These are phyloP conservation scores for Nilaparvata lugens DNA, from an alignment of 1,140 invertebrate species.

Conservation along the genomic window DNA sequence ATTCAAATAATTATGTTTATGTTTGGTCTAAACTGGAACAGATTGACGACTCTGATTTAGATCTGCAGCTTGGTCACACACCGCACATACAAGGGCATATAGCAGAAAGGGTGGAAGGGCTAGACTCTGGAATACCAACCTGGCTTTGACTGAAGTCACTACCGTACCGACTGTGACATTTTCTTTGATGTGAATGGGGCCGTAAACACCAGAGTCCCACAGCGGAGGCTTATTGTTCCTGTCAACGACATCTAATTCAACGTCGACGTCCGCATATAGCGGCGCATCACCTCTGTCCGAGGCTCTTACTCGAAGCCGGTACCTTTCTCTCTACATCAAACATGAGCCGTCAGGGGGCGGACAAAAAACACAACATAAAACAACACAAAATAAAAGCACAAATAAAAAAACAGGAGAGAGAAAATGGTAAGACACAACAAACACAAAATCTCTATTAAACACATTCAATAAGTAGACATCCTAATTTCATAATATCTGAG, in stretches of 20 bases:
- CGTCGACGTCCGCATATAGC: conserved; percentile 86
- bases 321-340: conserved; percentile 75
- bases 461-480: neutral
- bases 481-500: no score
- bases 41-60: no score
- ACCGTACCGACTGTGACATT: conserved; percentile 95
- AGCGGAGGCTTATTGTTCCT: conserved; percentile 95
- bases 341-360: conserved; percentile 34
- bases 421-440: conserved; percentile 24
- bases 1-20: no score
- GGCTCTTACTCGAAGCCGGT: conserved; percentile 86
- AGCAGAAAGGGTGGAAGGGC: conserved; percentile 24
- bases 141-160: conserved; percentile 93
- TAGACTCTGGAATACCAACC: conserved; percentile 67
- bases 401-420: conserved; percentile 15
- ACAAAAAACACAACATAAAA: conserved; percentile 16
- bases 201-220: conserved; percentile 88
- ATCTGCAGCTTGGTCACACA: no score
- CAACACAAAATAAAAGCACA: conserved; percentile 24
- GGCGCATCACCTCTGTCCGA: conserved; percentile 81
- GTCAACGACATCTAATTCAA: conserved; percentile 95
- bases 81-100: neutral
- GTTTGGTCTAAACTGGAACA: no score
- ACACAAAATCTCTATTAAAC: conserved; percentile 4
- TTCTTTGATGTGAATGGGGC: conserved; percentile 93